A percentile compares a stretch with the other conserved stretches of the same genome.
Evolutionary conservation across 2,888 invertebrate genomes (phyloP).

Genomic region (Aquatica leii): DNA sequence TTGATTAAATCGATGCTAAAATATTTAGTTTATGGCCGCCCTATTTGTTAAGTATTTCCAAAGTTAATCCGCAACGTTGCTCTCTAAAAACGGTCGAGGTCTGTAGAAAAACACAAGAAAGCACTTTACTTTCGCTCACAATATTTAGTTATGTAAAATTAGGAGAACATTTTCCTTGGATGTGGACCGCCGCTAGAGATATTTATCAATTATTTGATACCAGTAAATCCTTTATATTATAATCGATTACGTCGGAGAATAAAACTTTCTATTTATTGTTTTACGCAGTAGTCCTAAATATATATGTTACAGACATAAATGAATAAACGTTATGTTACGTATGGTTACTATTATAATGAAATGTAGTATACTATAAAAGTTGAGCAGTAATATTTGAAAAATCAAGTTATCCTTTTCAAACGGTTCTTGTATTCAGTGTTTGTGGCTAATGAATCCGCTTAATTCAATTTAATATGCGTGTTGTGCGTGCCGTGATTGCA

Average conservation of each 20-base stretch:
- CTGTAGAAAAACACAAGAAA: slow-evolving; percentile 39
- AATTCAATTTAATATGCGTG: slow-evolving; percentile 39
- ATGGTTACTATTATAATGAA: too few relatives aligned
- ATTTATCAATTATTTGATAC: too few relatives aligned
- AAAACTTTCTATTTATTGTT: too few relatives aligned
- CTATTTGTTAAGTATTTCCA: slow-evolving; percentile 4
- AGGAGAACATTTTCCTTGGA: not conserved
- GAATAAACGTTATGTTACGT: too few relatives aligned
- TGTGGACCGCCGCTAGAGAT: too few relatives aligned
- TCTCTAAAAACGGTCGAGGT: slow-evolving; percentile 34
- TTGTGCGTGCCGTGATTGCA: slow-evolving; percentile 38
- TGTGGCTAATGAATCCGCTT: slow-evolving; percentile 35
- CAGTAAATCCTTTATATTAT: too few relatives aligned
- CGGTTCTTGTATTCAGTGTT: slow-evolving; percentile 29
- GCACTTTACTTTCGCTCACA: slow-evolving; percentile 37
- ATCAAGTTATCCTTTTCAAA: slow-evolving; percentile 21
- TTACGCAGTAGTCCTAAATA: too few relatives aligned
- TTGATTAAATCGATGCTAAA: not conserved
- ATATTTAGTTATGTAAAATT: slow-evolving; percentile 38
- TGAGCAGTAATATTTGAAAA: slow-evolving; percentile 15
- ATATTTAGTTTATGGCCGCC: slow-evolving; percentile 4
- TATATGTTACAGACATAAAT: too few relatives aligned
- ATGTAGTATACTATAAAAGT: too few relatives aligned
- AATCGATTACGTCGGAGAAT: too few relatives aligned
- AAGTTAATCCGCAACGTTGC: slow-evolving; percentile 27